phyloP scores from a whole-genome alignment of 2,888 invertebrate species.

The Synergus umbraculus region DNA sequence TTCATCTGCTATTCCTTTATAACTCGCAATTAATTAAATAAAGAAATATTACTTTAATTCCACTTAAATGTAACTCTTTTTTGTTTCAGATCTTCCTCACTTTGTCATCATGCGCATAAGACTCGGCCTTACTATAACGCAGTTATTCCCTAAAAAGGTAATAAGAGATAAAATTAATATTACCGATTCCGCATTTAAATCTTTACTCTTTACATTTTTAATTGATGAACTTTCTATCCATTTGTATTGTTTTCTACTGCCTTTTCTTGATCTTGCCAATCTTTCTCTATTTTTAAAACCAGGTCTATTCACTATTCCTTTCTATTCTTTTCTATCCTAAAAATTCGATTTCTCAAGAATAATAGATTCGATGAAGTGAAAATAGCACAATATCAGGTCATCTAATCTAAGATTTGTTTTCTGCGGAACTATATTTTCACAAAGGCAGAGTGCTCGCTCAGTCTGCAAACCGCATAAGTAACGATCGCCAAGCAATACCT shows the following conservation, averaged over 20 bases:
- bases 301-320: not conserved
- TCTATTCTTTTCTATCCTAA: too few relatives aligned
- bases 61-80: not conserved
- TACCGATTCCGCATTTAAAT: too few relatives aligned
- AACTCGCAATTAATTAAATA: not conserved
- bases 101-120: not conserved
- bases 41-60: not conserved
- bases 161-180: not conserved
- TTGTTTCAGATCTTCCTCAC: not conserved
- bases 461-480: slow-evolving; percentile 66
- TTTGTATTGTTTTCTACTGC: too few relatives aligned
- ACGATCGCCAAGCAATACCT: slow-evolving; percentile 73
- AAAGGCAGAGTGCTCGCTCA: slow-evolving; percentile 52
- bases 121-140: too few relatives aligned
- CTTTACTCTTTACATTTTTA: too few relatives aligned
- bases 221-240: too few relatives aligned
- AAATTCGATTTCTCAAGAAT: too few relatives aligned
- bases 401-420: slow-evolving; percentile 31
- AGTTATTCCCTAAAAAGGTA: not conserved
- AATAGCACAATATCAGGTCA: not conserved
- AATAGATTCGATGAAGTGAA: not conserved
- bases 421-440: slow-evolving; percentile 10
- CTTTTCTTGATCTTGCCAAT: too few relatives aligned
- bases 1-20: slow-evolving; percentile 34
- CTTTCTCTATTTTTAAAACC: not conserved